Evolutionary conservation across 2,888 invertebrate species (phyloP).

Genomic region (Sinhomidia bicolor): DNA sequence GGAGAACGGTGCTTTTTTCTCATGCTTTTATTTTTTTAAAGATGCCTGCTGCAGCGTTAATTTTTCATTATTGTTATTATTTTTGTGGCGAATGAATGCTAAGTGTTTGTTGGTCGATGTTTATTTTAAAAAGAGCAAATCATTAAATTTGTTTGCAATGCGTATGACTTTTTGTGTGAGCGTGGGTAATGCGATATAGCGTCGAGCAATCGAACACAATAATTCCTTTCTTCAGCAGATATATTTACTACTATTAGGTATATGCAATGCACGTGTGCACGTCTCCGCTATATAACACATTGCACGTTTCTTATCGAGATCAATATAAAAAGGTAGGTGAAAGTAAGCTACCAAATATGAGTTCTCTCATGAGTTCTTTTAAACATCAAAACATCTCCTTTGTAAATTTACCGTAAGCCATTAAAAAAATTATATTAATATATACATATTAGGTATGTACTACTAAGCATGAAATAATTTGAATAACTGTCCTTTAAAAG

Average conservation of each 20-base stretch:
- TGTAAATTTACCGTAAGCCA: conserved; percentile 1
- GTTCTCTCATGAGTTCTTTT: not conserved
- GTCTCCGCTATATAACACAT: not conserved
- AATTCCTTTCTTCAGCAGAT: conserved; percentile 48
- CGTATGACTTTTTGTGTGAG: conserved; percentile 7
- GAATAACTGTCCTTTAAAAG: not conserved
- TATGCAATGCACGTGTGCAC: conserved; percentile 39
- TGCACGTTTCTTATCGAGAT: conserved; percentile 12
- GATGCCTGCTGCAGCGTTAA: not conserved
- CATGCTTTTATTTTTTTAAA: not conserved
- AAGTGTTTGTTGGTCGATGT: conserved; percentile 24
- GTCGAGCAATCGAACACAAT: conserved; percentile 14
- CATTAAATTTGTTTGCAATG: conserved; percentile 46
- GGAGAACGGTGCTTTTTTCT: not conserved
- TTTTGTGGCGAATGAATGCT: conserved; percentile 32
- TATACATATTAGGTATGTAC: no score
- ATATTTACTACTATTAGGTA: conserved; percentile 10
- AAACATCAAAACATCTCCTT: not conserved
- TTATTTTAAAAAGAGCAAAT: conserved; percentile 60
- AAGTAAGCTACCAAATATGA: not conserved
- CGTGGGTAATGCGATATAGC: not conserved
- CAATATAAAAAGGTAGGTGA: conserved; percentile 19
- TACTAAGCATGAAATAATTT: not conserved
- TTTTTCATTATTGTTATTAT: conserved; percentile 20
- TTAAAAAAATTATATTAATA: not conserved